A percentile compares a stretch with the other conserved stretches of the same genome.
These are phyloP conservation scores for Monarcha castaneiventris DNA, from an alignment of 2,113 vertebrate genomes.

Conservation along the genomic window DNA sequence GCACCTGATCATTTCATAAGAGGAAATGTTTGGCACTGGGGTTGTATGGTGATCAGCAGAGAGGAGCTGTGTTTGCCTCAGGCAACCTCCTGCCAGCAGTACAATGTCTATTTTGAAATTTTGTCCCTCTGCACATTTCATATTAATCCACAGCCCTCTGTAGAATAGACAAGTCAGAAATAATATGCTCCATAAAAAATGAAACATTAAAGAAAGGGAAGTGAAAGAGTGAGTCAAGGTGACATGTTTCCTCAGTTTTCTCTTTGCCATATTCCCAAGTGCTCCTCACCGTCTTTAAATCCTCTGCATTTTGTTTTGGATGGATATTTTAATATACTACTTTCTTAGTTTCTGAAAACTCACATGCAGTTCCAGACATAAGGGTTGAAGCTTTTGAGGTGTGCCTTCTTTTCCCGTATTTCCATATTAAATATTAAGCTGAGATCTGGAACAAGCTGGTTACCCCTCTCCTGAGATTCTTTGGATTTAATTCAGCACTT, in stretches of 20 bases:
- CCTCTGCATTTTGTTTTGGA: not conserved
- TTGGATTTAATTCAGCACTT: slow-evolving; percentile 18
- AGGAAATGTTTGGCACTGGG: not conserved
- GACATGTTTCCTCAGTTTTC: not conserved
- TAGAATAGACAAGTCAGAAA: not conserved
- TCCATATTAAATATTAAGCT: not conserved
- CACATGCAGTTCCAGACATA: not conserved
- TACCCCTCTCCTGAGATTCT: not conserved
- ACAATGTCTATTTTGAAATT: not conserved
- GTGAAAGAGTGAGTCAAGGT: not conserved
- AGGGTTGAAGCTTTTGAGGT: not conserved
- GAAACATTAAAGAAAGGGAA: not conserved
- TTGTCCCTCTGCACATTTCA: not conserved
- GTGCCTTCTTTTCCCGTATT: not conserved
- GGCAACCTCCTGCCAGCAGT: not conserved
- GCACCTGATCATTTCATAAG: not conserved
- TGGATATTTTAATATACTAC: not conserved
- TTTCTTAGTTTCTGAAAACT: not conserved
- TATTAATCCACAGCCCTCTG: not conserved
- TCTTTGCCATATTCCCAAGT: not conserved
- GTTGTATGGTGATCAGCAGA: not conserved
- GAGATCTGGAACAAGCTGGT: not conserved
- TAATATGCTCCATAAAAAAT: not conserved
- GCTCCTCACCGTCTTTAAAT: not conserved
- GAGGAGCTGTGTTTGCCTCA: not conserved